Base-by-base conservation (phyloP, 2,888 invertebrate genomes). In the Lumbricus terrestris region DNA sequence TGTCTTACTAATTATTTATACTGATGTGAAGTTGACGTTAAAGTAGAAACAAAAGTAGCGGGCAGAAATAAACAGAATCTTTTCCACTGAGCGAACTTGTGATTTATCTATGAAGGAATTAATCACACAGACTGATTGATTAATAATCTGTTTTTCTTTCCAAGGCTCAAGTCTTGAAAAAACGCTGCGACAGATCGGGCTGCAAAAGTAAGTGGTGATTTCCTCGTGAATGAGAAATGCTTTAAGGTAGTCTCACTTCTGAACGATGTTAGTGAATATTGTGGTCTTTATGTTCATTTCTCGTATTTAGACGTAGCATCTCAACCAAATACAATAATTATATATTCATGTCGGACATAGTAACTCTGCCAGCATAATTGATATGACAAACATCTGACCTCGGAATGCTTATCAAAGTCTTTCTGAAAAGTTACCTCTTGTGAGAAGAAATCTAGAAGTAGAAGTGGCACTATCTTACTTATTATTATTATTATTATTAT, bases 171-270 rank as follows among this genome's bases (percentile, higher is more conserved):
- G 33, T n/a, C 42, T 90, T n/a, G 92, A 92, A 88, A 89, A 40
- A 20, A 42, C 89, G 15, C 88, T 92, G 38, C 90, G 92, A n/a
- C 92, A 92, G 69, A 20, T 92, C 42, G 92, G 92, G 35, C 88
- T 92, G 23, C 92, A 92, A 88, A 92, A 90, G 92, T 92, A 42
- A 69, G 82, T 35, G n/a, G 20, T 42, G 20, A 37, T 23, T 33
- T 90, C 23, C 3, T 37, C n/a, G 33, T 89, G 16, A 23, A 34
- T 8, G 4, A 88, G 35, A 88, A 38, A 35, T 34, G 23, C 23
- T 20, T 29, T 16, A 35, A 47, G 1, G 47, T 47, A 1, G 20
- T 20, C 16, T 40, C 15, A 16, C 16, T 13, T 40, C 40, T 40
- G 40, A 40, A 16, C 1, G 40, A 16, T 40, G 40, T 40, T 13